These are phyloP conservation scores for Phengaris arion DNA, from an alignment of 2,888 invertebrate species.

Conservation along the genomic window DNA sequence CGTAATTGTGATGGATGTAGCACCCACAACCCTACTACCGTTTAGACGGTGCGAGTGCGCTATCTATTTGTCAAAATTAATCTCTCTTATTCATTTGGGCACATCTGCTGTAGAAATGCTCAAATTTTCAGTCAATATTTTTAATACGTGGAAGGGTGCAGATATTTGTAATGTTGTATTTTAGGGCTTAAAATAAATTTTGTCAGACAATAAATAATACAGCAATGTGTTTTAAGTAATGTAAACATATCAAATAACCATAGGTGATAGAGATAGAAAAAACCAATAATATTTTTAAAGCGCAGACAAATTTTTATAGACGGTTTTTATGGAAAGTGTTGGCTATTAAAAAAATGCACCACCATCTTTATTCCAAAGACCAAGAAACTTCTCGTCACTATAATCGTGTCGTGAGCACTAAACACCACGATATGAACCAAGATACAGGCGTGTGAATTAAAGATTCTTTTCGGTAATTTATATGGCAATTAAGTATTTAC, in stretches of 20 bases:
- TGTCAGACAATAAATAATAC: no score
- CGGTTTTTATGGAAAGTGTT: background rate
- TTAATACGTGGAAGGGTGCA: background rate
- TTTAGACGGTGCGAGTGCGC: constrained; percentile 33
- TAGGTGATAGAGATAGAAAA: no score
- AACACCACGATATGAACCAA: constrained; percentile 37
- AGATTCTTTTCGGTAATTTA: constrained; percentile 65
- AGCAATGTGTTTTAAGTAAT: no score
- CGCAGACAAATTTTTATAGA: no score
- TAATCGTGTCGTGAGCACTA: constrained; percentile 41
- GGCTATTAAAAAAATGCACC: background rate
- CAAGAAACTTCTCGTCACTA: background rate
- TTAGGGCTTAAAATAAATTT: no score
- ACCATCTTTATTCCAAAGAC: background rate
- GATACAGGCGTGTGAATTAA: constrained; percentile 51
- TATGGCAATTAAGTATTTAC: constrained; percentile 61
- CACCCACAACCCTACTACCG: constrained; percentile 36
- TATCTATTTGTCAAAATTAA: constrained; percentile 28
- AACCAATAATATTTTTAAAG: no score
- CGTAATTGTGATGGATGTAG: constrained; percentile 65
- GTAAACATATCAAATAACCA: no score
- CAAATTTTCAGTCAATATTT: constrained; percentile 17
- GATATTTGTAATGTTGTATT: background rate
- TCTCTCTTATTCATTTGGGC: constrained; percentile 21
- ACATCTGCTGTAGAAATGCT: constrained; percentile 4